Evolutionary conservation across 2,888 invertebrate species (phyloP), one percentile per base, ranked within the genome.

Genomic region (Odiellus spinosus): DNA sequence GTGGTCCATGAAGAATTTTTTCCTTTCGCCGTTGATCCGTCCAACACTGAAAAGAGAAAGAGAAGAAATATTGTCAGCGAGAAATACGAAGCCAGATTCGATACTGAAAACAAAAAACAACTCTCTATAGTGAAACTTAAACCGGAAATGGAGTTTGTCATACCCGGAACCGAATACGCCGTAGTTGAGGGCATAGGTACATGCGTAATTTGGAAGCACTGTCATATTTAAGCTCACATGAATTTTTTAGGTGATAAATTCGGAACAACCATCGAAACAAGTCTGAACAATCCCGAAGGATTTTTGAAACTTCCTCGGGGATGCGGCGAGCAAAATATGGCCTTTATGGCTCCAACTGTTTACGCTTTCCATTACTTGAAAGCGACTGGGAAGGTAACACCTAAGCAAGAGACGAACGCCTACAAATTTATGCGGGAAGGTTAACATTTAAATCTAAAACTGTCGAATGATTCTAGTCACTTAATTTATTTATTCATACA

Each of bases 251-350:
- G 26, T 14, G 54, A 55, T 42, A 38, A 45, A 20, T 51, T 47
- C 19, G 56, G 56, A 1, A 51, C 55, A 6, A 45, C 51, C 12
- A 45, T 55, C 3, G 45, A 53, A 21, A 54, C 55, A 10, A 42
- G 53, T 21, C 21, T 56, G 1, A 42, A 42, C 21, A 47, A 54
- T 44, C 45, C 53, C 21, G 55, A 54, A 3, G 41, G 44, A 8
- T 36, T 58, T 8, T 48, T 58, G 11, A 19, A 20, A 17, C 45
- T 48, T 34, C 58, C 57, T 1, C 44, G 48, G n/a, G 58, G 58
- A 3, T 58, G 57, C 40, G 58, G 57, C 5, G 58, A 58, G 40
- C 57, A 58, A 42, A 57, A 48, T 26, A 53, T 58, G 51, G 48
- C 56, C 38, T 52, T 45, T 33, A 35, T 56, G 35, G 55, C 53